Evolutionary conservation across 2,888 invertebrate genomes (phyloP).

Genomic region (Tenodera sinensis): DNA sequence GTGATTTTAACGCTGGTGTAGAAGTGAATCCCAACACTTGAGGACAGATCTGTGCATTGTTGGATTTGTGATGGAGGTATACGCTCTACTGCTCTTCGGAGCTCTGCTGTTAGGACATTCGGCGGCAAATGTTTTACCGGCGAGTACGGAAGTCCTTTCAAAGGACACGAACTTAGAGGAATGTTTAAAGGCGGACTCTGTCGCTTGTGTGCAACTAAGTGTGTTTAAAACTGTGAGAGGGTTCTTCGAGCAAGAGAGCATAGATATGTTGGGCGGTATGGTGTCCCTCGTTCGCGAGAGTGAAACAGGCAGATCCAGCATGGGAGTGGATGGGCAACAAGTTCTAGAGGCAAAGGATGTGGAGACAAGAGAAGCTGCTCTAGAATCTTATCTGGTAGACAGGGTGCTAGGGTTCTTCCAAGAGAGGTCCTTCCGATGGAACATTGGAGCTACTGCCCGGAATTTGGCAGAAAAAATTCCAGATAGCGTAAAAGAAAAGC

Average conservation of each 20-base stretch:
- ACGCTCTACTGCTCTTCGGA: not conserved
- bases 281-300: conserved; percentile 43
- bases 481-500: conserved; percentile 52
- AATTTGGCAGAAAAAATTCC: conserved; percentile 54
- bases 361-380: conserved; percentile 52
- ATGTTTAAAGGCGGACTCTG: conserved; percentile 59
- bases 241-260: conserved; percentile 55
- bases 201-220: conserved; percentile 59
- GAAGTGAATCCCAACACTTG: not conserved
- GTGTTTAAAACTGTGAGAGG: conserved; percentile 56
- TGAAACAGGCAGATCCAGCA: not conserved
- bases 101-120: not conserved
- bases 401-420: conserved; percentile 54
- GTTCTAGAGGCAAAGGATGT: conserved; percentile 51
- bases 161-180: conserved; percentile 43
- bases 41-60: not conserved
- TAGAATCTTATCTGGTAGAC: conserved; percentile 55
- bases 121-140: not conserved
- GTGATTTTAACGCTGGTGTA: not conserved
- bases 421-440: conserved; percentile 53
- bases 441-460: conserved; percentile 46
- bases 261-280: conserved; percentile 55
- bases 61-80: not conserved
- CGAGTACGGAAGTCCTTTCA: not conserved
- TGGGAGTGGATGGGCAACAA: conserved; percentile 40